Evolutionary conservation across 2,113 vertebrate species (phyloP).

Genomic region (Lipotes vexillifer): DNA sequence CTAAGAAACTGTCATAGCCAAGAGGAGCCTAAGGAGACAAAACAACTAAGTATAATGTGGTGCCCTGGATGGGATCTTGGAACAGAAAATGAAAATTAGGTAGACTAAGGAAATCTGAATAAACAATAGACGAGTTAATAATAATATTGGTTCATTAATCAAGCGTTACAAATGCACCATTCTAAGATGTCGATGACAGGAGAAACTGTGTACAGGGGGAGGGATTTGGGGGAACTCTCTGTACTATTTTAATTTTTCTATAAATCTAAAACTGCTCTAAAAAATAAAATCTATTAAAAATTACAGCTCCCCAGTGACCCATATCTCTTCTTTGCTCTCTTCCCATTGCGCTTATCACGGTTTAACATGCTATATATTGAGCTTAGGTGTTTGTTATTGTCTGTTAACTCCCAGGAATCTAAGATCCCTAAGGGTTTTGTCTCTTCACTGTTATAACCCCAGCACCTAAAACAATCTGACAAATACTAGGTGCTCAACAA

Average conservation of each 20-base stretch:
- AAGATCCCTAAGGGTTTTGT: background rate
- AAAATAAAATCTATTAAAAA: background rate
- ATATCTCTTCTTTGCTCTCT: background rate
- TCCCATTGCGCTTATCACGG: background rate
- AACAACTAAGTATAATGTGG: too few relatives aligned
- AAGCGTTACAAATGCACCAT: background rate
- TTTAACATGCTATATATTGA: background rate
- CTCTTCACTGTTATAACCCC: background rate
- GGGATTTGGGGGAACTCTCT: background rate
- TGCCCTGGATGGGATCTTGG: background rate
- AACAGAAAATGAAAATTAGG: background rate
- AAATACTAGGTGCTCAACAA: background rate
- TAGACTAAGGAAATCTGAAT: background rate
- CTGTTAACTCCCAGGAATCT: background rate
- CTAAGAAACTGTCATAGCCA: background rate
- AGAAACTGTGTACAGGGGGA: background rate
- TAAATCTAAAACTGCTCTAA: background rate
- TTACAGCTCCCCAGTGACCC: too few relatives aligned
- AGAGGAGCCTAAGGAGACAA: background rate
- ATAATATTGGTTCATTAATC: background rate
- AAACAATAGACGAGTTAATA: background rate
- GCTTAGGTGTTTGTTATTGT: background rate
- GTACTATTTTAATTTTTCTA: background rate
- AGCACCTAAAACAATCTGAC: background rate
- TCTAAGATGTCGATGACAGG: background rate